phyloP scores from a whole-genome alignment of 30 jellyfish, hydroid and myxozoan species.

The Catostylus mosaicus region DNA sequence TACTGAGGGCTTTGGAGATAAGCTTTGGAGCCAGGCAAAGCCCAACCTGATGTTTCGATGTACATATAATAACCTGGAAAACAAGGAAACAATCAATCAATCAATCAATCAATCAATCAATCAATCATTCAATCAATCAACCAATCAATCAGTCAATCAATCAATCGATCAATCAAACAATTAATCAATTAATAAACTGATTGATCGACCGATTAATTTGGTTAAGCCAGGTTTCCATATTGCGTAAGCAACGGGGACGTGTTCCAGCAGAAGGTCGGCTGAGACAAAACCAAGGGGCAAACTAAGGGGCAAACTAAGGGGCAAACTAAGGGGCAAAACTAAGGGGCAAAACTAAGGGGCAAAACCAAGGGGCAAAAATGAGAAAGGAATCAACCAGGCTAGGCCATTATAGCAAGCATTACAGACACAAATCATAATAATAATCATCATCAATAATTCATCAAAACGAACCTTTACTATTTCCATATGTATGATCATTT shows the following conservation, averaged over 20 bases:
- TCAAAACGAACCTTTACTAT: constrained; percentile 71
- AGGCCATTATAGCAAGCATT: too few relatives aligned
- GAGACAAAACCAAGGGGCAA: too few relatives aligned
- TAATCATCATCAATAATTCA: background rate
- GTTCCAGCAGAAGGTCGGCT: too few relatives aligned
- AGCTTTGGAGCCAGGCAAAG: constrained; percentile 67
- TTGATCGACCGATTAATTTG: background rate
- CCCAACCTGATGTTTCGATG: constrained; percentile 87
- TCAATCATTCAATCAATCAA: background rate
- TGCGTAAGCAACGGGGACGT: too few relatives aligned
- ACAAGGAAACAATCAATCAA: background rate
- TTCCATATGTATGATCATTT: constrained; percentile 90
- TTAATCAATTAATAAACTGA: too few relatives aligned
- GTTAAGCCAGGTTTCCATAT: too few relatives aligned
- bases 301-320: too few relatives aligned
- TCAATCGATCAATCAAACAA: constrained; percentile 1
- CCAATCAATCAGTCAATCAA: background rate
- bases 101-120: background rate
- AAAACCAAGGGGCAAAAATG: too few relatives aligned
- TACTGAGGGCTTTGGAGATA: constrained; percentile 75
- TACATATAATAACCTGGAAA: constrained; percentile 82
- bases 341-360: too few relatives aligned
- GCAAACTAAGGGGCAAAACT: too few relatives aligned
- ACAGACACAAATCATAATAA: background rate
- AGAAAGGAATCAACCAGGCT: too few relatives aligned